Evolutionary conservation across 2,888 invertebrate genomes (phyloP), one percentile per base, ranked within the genome.

Genomic region (Agrenia bidenticulata): DNA sequence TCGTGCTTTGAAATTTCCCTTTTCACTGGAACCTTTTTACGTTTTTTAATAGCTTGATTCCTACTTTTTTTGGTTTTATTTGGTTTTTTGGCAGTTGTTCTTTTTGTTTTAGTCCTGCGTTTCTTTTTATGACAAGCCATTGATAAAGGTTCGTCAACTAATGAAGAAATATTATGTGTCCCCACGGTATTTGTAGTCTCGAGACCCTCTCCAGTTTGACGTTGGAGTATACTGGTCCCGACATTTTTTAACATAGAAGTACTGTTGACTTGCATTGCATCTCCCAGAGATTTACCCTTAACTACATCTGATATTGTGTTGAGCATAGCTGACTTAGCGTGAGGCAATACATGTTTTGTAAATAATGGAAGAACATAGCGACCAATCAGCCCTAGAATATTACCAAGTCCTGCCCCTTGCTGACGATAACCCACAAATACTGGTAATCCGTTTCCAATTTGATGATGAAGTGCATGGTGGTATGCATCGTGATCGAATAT

Each of bases 321-420:
- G 2, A 49, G 4, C 1, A 58, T 26, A 19, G 67, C 64, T 19
- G n/a, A 2, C 9, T 53, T 51, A 7, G 41, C 49, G 24, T 67
- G 67, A 15, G 67, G 67, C 4, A 64, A 2, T 19, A 67, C 27
- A 39, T 64, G 61, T n/a, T 53, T 41, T 27, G 37, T 19, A 2
- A 64, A 15, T 11, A 67, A n/a, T 2, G 67, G 67, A 26, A 67
- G 41, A 2, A 26, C 41, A 21, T 67, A 67, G 2, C 53, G 17
- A 23, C 60, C 59, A 7, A 63, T 26, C 11, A 27, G 23, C 2
- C 56, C 55, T 37, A 62, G 11, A 5, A 51, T 42, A 2, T 49
- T 42, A 9, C 67, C 67, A 1, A 64, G 1, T 13, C 67, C 67
- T 1, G 57, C 62, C n/a, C 67, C 67, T 26, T 60, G 7, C 27